Conservation (phyloP, 2,797 vertebrate genomes). For the Sebastes steindachneri region DNA sequence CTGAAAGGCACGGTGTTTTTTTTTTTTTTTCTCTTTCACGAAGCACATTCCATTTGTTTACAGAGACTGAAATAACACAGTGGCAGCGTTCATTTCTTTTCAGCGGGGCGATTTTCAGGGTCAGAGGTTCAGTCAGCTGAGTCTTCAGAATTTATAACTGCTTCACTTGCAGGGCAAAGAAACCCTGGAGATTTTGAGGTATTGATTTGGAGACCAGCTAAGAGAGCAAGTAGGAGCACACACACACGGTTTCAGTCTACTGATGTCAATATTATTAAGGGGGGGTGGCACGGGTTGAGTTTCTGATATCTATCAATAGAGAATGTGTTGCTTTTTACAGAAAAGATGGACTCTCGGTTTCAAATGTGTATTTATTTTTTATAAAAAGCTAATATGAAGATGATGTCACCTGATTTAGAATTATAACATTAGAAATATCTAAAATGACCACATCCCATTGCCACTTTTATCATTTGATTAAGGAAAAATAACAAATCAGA, state of each 20-base stretch:
- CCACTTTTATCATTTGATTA: background rate
- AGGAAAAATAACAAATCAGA: background rate
- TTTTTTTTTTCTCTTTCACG: conserved; percentile 5
- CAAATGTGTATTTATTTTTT: background rate
- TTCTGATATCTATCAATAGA: conserved; percentile 1
- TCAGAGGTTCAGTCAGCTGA: conserved; percentile 77
- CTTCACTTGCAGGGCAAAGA: conserved; percentile 63
- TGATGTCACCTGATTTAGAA: background rate
- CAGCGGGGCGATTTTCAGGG: conserved; percentile 69
- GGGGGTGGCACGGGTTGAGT: conserved; percentile 8
- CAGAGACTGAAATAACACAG: conserved; percentile 55
- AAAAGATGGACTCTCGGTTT: background rate
- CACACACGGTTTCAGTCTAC: background rate
- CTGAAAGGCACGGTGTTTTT: conserved; percentile 26
- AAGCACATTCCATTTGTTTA: conserved; percentile 62
- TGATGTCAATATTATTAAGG: conserved; percentile 44
- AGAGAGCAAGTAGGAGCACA: conserved; percentile 23
- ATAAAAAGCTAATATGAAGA: background rate
- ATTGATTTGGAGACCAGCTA: conserved; percentile 73
- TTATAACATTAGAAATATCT: background rate
- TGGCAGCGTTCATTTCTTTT: conserved; percentile 63
- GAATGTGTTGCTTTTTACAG: conserved; percentile 4
- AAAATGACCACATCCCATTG: background rate
- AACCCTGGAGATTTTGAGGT: conserved; percentile 68
- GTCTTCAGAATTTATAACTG: conserved; percentile 77